phyloP scores from a whole-genome alignment of 2,113 vertebrate species.

The Hyperopisus bebe region DNA sequence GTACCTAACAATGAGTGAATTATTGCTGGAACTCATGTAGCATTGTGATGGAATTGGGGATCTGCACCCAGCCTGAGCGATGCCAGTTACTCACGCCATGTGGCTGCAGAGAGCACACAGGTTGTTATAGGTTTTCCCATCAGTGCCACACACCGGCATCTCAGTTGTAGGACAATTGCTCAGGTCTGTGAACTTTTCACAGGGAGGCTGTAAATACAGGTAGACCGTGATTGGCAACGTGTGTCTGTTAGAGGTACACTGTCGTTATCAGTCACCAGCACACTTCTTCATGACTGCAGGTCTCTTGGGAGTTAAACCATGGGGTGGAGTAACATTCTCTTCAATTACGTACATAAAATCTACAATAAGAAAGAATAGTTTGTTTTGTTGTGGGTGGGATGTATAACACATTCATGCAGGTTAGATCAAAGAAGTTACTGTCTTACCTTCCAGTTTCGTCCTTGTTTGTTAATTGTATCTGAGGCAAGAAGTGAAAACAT shows the following conservation, averaged over 20 bases:
- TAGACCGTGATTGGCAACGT: not conserved
- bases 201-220: slow-evolving; percentile 44
- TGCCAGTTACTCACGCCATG: slow-evolving; percentile 52
- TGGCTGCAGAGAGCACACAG: slow-evolving; percentile 68
- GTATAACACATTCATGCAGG: not conserved
- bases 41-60: not conserved
- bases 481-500: slow-evolving; percentile 6
- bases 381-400: not conserved
- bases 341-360: not conserved
- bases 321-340: not conserved
- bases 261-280: not conserved
- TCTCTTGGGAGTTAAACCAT: not conserved
- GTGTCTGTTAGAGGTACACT: not conserved
- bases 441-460: slow-evolving; percentile 38
- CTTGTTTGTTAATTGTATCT: slow-evolving; percentile 32
- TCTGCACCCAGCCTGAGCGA: not conserved
- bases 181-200: slow-evolving; percentile 33
- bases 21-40: not conserved
- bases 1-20: not conserved
- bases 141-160: slow-evolving; percentile 65
- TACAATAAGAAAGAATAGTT: not conserved
- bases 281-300: not conserved
- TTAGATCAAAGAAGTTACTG: not conserved
- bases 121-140: slow-evolving; percentile 68
- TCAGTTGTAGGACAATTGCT: slow-evolving; percentile 56